These are phyloP conservation scores for Drosophila fuyamai DNA, from an alignment of 1,140 invertebrate genomes.

Conservation along the genomic window DNA sequence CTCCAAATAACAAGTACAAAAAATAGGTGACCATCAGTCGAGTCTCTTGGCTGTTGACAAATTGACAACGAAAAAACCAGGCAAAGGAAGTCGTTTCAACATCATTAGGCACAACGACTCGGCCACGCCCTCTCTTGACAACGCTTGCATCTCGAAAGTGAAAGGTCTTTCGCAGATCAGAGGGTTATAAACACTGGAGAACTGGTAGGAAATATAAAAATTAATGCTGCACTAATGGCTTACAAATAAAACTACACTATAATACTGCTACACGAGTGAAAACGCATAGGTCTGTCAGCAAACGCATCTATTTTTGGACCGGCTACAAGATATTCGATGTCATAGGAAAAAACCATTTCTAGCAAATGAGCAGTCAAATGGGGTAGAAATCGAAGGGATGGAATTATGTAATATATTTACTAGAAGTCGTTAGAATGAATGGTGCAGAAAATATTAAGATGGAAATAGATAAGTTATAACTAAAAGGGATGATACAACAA, in stretches of 20 bases:
- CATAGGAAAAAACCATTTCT: conserved; percentile 14
- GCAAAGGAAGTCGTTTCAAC: conserved; percentile 65
- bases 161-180: conserved; percentile 13
- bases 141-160: conserved; percentile 10
- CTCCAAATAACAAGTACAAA: conserved; percentile 26
- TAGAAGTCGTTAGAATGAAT: conserved; percentile 15
- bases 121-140: conserved; percentile 3
- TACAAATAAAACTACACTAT: conserved; percentile 25
- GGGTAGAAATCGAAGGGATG: conserved; percentile 34
- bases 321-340: conserved; percentile 7
- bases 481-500: not conserved
- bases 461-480: not conserved
- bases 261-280: not conserved
- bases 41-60: conserved; percentile 57
- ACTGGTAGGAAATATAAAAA: conserved; percentile 6
- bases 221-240: conserved; percentile 15
- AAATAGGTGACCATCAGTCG: conserved; percentile 45
- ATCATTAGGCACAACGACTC: conserved; percentile 43
- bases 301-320: conserved; percentile 24
- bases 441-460: not conserved
- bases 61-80: conserved; percentile 46
- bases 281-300: conserved; percentile 25
- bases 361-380: conserved; percentile 24
- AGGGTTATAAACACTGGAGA: conserved; percentile 1
- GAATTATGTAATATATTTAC: conserved; percentile 9